Base-by-base conservation (phyloP, 2,113 vertebrate species). In the Monopterus albus region DNA sequence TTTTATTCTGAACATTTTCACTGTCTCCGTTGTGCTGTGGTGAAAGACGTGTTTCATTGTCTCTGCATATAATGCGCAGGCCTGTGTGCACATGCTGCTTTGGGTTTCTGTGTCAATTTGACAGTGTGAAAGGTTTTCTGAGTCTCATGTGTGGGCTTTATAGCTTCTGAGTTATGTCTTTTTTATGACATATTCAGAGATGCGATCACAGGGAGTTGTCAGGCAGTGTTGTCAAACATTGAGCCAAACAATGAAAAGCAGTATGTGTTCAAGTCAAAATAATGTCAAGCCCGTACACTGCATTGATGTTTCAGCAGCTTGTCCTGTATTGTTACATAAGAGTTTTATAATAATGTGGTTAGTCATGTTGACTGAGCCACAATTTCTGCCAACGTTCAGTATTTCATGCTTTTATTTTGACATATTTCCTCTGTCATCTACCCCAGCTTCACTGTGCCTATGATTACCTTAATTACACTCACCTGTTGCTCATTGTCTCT, bases 71-170 rank as follows among this genome's bases (percentile, higher is more conserved):
- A 23, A 25, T 13, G 18, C 12, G 29, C 35, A 13, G 5, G 29
- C 29, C 35, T 8, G 23, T 2, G 12, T 42, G 23, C 13, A 8
- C 21, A 8, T 39, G 40, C 26, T 7, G 9, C n/a, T 63, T 64
- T 21, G 15, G 13, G 40, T 63, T 10, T 47, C 36, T 58, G 18
- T 20, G 4, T 47, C 71, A 57, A 85, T 78, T 66, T 78, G 78
- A 81, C 59, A 60, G 53, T 31, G 10, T 69, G 68, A 81, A 79
- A 65, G 49, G 18, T 75, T 81, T 77, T 40, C 68, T 42, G 15
- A 36, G 57, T 36, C 46, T 49, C 23, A 26, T 63, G 49, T 70
- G 57, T 72, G 70, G 58, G 65, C 47, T 65, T 26, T 13, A 28
- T 35, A 29, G 31, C 63, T 70, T 21, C 40, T 4, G n/a, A 65